A percentile compares a stretch with the other conserved stretches of the same genome.
These are phyloP conservation scores for Zapornia atra DNA, from an alignment of 2,113 vertebrate genomes.

Conservation along the genomic window DNA sequence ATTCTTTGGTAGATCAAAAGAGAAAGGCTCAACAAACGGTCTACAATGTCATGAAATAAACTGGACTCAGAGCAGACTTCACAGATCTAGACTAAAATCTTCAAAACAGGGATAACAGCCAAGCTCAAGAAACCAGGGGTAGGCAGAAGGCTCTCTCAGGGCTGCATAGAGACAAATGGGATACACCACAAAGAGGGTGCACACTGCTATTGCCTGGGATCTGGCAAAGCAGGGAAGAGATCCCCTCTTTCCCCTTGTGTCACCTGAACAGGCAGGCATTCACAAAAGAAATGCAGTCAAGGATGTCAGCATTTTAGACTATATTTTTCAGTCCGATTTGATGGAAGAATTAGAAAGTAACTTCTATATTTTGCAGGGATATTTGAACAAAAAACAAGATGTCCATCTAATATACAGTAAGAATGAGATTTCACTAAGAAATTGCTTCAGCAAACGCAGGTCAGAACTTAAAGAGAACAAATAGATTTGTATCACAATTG, in stretches of 20 bases:
- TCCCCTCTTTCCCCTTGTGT: not conserved
- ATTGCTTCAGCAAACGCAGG: not conserved
- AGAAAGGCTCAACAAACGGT: not conserved
- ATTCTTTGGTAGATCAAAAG: not conserved
- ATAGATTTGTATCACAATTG: not conserved
- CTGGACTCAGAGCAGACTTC: not conserved
- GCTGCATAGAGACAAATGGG: accelerated
- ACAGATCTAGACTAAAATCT: not conserved
- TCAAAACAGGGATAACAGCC: not conserved
- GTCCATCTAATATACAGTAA: not conserved
- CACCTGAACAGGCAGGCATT: not conserved
- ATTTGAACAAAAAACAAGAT: not conserved
- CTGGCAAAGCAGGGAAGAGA: not conserved
- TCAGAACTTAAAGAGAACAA: not conserved
- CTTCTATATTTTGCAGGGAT: not conserved
- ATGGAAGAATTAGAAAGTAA: not conserved
- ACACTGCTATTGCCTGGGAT: not conserved
- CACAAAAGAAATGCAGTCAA: not conserved
- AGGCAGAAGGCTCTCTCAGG: not conserved
- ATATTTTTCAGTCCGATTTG: not conserved
- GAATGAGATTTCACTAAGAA: not conserved
- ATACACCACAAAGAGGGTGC: not conserved
- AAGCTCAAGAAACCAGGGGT: not conserved
- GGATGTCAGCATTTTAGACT: not conserved
- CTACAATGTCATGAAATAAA: not conserved